Percentiles rank a stretch among this genome's conserved stretches.
Evolutionary conservation across 1,140 invertebrate species (phyloP).

Genomic region (Andricus grossulariae): DNA sequence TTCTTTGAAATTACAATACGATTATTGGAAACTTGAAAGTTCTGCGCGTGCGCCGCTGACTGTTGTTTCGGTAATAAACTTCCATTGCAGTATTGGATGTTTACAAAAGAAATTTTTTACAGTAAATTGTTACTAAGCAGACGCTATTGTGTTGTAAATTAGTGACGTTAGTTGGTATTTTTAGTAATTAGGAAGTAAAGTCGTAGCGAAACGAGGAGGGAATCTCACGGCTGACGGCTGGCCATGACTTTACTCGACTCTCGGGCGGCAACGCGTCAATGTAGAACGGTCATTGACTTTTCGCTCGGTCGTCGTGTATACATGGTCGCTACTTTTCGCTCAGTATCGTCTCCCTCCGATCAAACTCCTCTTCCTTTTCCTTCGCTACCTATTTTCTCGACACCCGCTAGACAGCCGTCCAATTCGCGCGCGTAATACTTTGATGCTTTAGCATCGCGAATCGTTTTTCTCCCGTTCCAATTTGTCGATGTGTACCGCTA

Average conservation of each 20-base stretch:
- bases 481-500: conserved; percentile 8
- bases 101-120: too few relatives aligned
- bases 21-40: too few relatives aligned
- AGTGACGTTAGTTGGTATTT: too few relatives aligned
- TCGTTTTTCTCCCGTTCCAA: conserved; percentile 39
- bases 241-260: conserved; percentile 75
- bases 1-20: too few relatives aligned
- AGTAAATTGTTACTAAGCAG: too few relatives aligned
- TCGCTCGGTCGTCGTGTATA: conserved; percentile 56
- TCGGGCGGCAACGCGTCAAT: conserved; percentile 73
- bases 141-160: too few relatives aligned
- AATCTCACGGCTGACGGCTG: conserved; percentile 75
- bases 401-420: conserved; percentile 63
- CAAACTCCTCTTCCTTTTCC: conserved; percentile 37
- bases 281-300: conserved; percentile 76
- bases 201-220: conserved; percentile 58
- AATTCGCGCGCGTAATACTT: conserved; percentile 54
- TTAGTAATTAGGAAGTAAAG: too few relatives aligned
- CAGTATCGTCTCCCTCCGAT: conserved; percentile 41
- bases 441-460: conserved; percentile 36
- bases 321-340: conserved; percentile 38
- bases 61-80: too few relatives aligned
- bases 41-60: too few relatives aligned
- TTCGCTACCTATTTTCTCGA: conserved; percentile 47
- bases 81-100: too few relatives aligned